Conservation (phyloP, 2,113 vertebrate species). For the Nibea coibor region DNA sequence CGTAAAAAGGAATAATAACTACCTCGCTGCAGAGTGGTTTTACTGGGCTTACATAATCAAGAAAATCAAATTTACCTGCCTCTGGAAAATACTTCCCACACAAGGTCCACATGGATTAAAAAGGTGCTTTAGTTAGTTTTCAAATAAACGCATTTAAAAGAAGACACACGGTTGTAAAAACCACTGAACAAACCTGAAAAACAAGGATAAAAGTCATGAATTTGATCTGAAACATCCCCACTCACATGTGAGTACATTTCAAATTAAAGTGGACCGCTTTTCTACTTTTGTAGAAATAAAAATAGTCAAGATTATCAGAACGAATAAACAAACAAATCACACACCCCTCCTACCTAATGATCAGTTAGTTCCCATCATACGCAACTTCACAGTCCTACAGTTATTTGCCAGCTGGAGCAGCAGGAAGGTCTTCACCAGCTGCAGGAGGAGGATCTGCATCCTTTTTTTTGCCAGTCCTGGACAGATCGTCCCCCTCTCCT, state of each 20-base stretch:
- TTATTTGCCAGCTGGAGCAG: conserved; percentile 23
- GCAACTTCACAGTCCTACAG: background rate
- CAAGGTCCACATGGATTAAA: background rate
- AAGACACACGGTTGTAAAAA: conserved; percentile 6
- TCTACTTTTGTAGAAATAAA: conserved; percentile 16
- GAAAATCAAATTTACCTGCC: background rate
- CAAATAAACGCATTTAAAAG: conserved; percentile 4
- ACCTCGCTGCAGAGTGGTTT: background rate
- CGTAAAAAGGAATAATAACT: background rate
- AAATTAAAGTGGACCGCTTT: background rate
- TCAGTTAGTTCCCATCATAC: background rate
- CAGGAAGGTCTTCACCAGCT: conserved; percentile 25
- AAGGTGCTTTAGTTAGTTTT: conserved; percentile 25
- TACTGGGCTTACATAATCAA: background rate
- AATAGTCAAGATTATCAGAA: conserved; percentile 22
- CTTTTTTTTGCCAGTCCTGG: conserved; percentile 27
- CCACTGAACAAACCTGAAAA: conserved; percentile 1
- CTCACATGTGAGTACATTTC: background rate
- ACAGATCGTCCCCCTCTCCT: background rate
- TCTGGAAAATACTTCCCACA: background rate
- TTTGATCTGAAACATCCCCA: background rate
- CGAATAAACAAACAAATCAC: conserved; percentile 25
- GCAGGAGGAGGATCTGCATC: conserved; percentile 28
- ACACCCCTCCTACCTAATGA: background rate
- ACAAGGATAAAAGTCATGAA: background rate